Evolutionary conservation across 1,140 invertebrate species (phyloP).

Genomic region (Nebria ingens): DNA sequence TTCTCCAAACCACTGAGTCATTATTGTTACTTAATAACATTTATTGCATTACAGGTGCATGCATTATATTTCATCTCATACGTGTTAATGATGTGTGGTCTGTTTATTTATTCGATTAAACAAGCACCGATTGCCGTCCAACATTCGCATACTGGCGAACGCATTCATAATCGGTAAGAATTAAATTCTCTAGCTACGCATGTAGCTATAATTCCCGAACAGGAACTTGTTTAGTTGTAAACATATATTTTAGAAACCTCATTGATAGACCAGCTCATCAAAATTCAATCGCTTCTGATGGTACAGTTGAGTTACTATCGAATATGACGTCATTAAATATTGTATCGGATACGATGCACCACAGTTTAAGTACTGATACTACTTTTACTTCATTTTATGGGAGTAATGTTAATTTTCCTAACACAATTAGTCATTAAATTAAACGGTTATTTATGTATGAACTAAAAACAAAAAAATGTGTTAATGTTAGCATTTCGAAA

Average conservation of each 20-base stretch:
- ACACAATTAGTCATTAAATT: conserved; percentile 2
- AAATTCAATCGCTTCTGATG: not conserved
- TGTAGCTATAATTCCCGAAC: no score
- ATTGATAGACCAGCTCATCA: not conserved
- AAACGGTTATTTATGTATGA: no score
- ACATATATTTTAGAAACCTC: not conserved
- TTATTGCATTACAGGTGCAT: conserved; percentile 74
- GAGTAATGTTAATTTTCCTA: conserved; percentile 33
- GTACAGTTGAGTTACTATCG: not conserved
- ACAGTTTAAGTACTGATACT: conserved; percentile 49
- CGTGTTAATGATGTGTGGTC: conserved; percentile 60
- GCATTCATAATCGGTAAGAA: no score
- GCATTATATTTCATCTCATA: conserved; percentile 71
- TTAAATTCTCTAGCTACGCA: no score
- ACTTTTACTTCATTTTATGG: conserved; percentile 61
- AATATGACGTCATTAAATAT: not conserved
- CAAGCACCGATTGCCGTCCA: conserved; percentile 41
- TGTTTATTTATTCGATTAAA: conserved; percentile 59
- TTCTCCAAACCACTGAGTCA: not conserved
- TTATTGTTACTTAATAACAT: conserved; percentile 21
- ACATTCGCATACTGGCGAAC: no score
- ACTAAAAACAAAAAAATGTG: no score
- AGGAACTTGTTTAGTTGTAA: no score
- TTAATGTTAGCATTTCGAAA: no score
- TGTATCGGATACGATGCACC: conserved; percentile 5